Evolutionary conservation across 2,888 invertebrate genomes (phyloP).

Genomic region (Pterobdella sp.): DNA sequence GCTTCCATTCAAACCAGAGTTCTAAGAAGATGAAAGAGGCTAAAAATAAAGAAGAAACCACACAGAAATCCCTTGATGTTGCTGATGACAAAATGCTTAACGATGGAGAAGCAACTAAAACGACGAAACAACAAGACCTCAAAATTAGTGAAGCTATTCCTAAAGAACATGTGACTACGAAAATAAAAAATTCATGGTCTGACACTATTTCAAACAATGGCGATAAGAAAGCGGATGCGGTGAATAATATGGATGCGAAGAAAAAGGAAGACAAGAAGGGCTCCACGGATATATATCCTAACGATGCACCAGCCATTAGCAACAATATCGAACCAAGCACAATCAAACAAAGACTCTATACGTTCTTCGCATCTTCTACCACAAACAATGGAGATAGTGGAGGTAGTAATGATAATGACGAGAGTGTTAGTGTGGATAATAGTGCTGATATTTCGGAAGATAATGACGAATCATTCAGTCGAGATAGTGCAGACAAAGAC

Average conservation of each 20-base stretch:
- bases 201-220: neutral
- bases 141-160: neutral
- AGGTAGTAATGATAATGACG: conserved; percentile 7
- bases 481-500: neutral
- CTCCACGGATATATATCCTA: neutral
- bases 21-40: neutral
- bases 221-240: neutral
- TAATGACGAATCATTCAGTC: neutral
- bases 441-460: neutral
- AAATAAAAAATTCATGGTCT: too few relatives aligned
- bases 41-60: neutral
- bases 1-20: neutral
- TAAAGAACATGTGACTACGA: neutral
- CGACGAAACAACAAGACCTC: neutral
- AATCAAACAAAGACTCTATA: neutral
- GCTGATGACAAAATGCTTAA: conserved; percentile 5
- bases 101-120: neutral
- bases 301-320: neutral
- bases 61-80: neutral
- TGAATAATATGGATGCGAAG: too few relatives aligned
- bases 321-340: neutral
- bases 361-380: neutral
- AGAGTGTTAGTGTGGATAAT: neutral
- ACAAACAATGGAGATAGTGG: conserved; percentile 1
- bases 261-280: neutral